Conservation (phyloP, 2,888 invertebrate species). For the Drosophila formosana region DNA sequence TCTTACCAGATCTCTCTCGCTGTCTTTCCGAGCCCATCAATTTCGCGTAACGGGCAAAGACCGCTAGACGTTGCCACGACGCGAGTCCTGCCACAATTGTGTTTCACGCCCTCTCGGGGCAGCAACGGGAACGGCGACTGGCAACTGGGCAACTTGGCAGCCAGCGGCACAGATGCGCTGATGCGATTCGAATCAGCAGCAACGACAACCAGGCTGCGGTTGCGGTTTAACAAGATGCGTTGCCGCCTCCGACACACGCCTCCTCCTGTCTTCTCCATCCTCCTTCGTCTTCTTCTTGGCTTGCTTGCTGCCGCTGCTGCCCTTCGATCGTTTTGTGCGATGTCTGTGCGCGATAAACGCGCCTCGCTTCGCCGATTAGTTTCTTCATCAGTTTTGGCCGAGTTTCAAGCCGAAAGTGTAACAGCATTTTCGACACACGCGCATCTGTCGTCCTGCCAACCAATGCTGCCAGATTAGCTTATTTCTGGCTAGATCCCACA, state of each 20-base stretch:
- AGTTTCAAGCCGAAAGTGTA: slow-evolving; percentile 73
- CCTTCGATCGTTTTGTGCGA: slow-evolving; percentile 27
- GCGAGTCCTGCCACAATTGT: slow-evolving; percentile 63
- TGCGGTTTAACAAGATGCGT: slow-evolving; percentile 82
- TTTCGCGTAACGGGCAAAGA: slow-evolving; percentile 72
- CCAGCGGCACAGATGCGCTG: slow-evolving; percentile 77
- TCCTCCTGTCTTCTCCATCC: slow-evolving; percentile 13
- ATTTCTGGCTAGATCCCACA: no score
- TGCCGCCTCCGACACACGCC: slow-evolving; percentile 77
- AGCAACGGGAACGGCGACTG: slow-evolving; percentile 57
- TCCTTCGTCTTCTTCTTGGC: slow-evolving; percentile 13
- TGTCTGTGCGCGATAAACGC: slow-evolving; percentile 64
- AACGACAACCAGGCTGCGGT: slow-evolving; percentile 56
- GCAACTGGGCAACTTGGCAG: slow-evolving; percentile 22
- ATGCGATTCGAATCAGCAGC: slow-evolving; percentile 67
- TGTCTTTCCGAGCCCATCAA: slow-evolving; percentile 50
- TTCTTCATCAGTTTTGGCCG: slow-evolving; percentile 46
- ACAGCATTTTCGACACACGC: slow-evolving; percentile 70
- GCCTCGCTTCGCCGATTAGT: slow-evolving; percentile 68
- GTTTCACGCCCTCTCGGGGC: slow-evolving; percentile 55
- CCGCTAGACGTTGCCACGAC: slow-evolving; percentile 55
- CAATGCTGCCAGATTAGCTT: neutral
- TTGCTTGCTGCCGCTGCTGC: slow-evolving; percentile 15
- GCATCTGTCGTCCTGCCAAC: slow-evolving; percentile 68
- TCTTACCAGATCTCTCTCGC: slow-evolving; percentile 21